A percentile compares a stretch with the other conserved stretches of the same genome.
Evolutionary conservation across 2,113 vertebrate genomes (phyloP).

Genomic region (Arvicanthis niloticus): DNA sequence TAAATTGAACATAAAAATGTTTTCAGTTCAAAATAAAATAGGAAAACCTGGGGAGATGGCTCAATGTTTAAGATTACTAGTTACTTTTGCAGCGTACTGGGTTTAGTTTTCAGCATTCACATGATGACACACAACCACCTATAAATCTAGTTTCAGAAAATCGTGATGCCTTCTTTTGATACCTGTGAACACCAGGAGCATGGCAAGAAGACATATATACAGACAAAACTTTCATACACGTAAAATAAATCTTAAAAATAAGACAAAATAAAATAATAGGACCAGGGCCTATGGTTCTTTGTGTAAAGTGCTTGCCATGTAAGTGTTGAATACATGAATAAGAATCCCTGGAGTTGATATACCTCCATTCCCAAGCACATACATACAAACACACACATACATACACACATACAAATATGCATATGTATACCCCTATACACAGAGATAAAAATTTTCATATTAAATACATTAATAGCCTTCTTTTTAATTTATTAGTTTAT

Average conservation of each 20-base stretch:
- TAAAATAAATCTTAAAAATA: neutral
- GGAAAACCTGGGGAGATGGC: neutral
- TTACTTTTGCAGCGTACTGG: neutral
- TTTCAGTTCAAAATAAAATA: conserved; percentile 28
- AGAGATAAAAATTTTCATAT: neutral
- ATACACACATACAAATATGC: neutral
- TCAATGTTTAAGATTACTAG: neutral
- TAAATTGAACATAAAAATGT: neutral
- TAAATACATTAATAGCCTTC: neutral
- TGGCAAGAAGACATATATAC: neutral
- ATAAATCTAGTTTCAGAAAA: neutral
- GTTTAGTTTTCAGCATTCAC: neutral
- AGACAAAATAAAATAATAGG: neutral
- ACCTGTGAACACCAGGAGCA: neutral
- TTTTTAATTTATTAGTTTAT: neutral
- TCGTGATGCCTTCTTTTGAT: neutral
- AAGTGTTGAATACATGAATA: neutral
- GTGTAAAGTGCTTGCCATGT: neutral
- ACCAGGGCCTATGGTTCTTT: neutral
- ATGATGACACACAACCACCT: neutral
- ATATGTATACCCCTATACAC: neutral
- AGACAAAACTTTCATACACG: neutral
- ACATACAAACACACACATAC: neutral
- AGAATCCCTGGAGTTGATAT: neutral
- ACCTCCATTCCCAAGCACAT: neutral